A percentile compares a stretch with the other conserved stretches of the same genome.
phyloP scores from a whole-genome alignment of 2,888 invertebrate species.

The Entomobrya multifasciata region DNA sequence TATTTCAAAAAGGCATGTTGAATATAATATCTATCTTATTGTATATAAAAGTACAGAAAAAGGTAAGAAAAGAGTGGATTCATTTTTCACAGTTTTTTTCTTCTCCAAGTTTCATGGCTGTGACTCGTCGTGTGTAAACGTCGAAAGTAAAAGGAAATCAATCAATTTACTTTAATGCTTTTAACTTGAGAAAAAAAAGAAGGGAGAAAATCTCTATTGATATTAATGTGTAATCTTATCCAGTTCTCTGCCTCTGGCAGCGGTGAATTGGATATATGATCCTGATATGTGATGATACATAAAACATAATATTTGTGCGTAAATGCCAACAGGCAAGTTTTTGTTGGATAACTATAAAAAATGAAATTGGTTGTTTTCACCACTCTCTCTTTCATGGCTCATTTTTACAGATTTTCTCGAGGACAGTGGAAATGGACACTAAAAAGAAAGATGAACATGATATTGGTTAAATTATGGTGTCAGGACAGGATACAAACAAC shows the following conservation, averaged over 20 bases:
- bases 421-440: too few species aligned
- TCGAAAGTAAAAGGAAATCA: constrained; percentile 44
- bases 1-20: too few species aligned
- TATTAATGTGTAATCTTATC: constrained; percentile 22
- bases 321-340: too few species aligned
- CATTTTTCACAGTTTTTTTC: not conserved
- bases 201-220: not conserved
- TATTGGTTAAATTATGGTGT: too few species aligned
- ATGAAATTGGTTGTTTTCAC: constrained; percentile 29
- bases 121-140: not conserved
- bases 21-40: too few species aligned
- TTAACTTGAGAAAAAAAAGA: not conserved
- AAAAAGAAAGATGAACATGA: too few species aligned
- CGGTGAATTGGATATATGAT: too few species aligned
- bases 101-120: not conserved
- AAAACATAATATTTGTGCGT: too few species aligned
- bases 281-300: not conserved
- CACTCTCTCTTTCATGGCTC: not conserved
- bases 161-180: constrained; percentile 39
- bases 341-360: too few species aligned
- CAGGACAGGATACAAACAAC: too few species aligned
- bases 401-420: constrained; percentile 13
- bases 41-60: not conserved
- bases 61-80: too few species aligned
- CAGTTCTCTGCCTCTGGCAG: not conserved